phyloP scores from a whole-genome alignment of 2,888 invertebrate species.

The Calameuta idolon region DNA sequence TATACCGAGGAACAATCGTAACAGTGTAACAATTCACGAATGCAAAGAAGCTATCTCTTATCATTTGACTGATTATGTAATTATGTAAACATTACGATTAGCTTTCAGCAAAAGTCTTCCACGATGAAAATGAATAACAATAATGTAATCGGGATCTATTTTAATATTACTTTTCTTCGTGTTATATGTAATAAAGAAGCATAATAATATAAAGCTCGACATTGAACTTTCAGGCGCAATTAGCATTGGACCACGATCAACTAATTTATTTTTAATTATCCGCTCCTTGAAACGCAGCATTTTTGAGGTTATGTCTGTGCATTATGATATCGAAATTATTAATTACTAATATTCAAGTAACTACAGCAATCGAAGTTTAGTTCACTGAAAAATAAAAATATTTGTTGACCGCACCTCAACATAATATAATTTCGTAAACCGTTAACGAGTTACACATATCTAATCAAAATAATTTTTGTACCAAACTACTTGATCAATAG shows the following conservation, averaged over 20 bases:
- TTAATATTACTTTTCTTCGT: not conserved
- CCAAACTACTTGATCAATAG: not conserved
- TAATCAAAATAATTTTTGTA: not conserved
- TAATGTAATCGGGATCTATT: not conserved
- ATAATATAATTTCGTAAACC: not conserved
- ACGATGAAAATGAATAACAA: not conserved
- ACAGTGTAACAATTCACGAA: not conserved
- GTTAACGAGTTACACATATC: not conserved
- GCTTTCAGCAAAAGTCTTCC: not conserved
- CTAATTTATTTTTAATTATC: conserved; percentile 6
- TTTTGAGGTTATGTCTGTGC: conserved; percentile 12
- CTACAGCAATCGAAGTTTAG: not conserved
- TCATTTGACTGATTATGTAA: not conserved
- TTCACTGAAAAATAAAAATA: no score
- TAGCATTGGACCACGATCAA: conserved; percentile 19
- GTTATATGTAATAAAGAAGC: not conserved
- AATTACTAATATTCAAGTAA: not conserved
- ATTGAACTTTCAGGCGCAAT: conserved; percentile 8
- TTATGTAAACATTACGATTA: not conserved
- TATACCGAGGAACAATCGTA: not conserved
- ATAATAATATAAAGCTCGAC: not conserved
- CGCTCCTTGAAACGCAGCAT: not conserved
- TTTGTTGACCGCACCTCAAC: not conserved
- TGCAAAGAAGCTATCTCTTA: not conserved
- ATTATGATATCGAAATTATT: not conserved